Percentiles rank a stretch among this genome's conserved stretches.
These are phyloP conservation scores for Drosophila neotestacea DNA, from an alignment of 2,888 invertebrate species.

Conservation along the genomic window DNA sequence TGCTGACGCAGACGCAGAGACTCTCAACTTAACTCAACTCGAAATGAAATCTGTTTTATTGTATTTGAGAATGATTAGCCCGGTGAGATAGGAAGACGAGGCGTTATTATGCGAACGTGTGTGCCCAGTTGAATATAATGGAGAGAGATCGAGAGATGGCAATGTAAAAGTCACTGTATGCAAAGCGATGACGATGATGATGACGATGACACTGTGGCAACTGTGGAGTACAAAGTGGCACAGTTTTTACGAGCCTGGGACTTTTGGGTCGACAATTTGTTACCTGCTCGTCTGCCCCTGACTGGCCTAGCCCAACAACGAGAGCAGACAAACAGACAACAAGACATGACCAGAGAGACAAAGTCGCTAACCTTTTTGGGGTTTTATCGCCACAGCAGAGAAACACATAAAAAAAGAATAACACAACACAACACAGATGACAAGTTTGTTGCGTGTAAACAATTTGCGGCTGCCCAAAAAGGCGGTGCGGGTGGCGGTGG, in stretches of 20 bases:
- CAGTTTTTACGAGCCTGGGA: conserved; percentile 69
- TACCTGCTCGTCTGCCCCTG: conserved; percentile 43
- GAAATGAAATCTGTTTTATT: conserved; percentile 72
- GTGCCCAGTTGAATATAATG: conserved; percentile 21
- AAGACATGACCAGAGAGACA: conserved; percentile 47
- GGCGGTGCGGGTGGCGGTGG: conserved; percentile 63
- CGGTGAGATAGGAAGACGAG: conserved; percentile 62
- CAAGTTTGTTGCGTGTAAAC: conserved; percentile 80
- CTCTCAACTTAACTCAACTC: conserved; percentile 13
- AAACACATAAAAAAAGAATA: conserved; percentile 47
- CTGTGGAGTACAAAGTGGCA: conserved; percentile 54
- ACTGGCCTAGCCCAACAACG: conserved; percentile 70
- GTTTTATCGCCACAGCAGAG: conserved; percentile 57
- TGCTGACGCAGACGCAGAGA: conserved; percentile 12
- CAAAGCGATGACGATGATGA: conserved; percentile 42
- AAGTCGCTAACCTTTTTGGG: conserved; percentile 77
- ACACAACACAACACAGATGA: conserved; percentile 56
- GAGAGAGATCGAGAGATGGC: conserved; percentile 26
- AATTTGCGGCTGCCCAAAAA: conserved; percentile 69
- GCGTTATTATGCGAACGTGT: conserved; percentile 66
- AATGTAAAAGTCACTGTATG: conserved; percentile 40
- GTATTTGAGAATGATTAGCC: conserved; percentile 77
- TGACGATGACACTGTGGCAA: conserved; percentile 22
- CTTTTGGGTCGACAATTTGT: conserved; percentile 47
- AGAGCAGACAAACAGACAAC: conserved; percentile 30